Evolutionary conservation across 1,140 invertebrate genomes (phyloP), one percentile per base, ranked within the genome.

Genomic region (Oryzaephilus surinamensis): DNA sequence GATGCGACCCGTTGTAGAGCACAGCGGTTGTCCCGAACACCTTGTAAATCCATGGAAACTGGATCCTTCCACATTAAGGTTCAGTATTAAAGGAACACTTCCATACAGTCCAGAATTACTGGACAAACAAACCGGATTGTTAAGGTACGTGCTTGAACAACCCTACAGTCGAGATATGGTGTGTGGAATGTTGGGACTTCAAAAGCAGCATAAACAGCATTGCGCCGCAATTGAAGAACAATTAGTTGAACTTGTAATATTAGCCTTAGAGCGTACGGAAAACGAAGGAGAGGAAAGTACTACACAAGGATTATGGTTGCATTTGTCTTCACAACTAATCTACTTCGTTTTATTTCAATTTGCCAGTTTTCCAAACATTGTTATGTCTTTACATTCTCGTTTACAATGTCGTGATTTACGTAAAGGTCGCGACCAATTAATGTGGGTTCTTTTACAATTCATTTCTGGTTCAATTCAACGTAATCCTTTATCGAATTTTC

Each of bases 391-490:
- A 14, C 84, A 93, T 63, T 82, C 88, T 15, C 39, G 54, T 23
- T 38, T 61, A 17, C 55, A 57, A 47, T 53, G 52, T 17, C 37
- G 47, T 7, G 46, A 49, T 34, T 33, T 46, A 20, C 17, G 45
- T 18, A 90, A 89, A 64, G 91, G 91, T 0, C 66, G 93, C 31
- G 92, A 97, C 66, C 89, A 96, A 53, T 63, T 97, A 0, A 97
- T 97, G 92, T 97, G 93, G 93, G 84, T 93, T 3, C 64, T 97
- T n/a, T 62, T 97, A 5, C 93, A 97, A 63, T 97, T 94, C 56
- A 93, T 97, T 43, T 96, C 92, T 2, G 91, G 92, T 29, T 93
- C 88, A 56, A 97, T 97, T 55, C 90, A 95, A 64, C 81, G 92
- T 47, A 95, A 95, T 68, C 84, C 89, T 1, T 60, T 94, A 14